Evolutionary conservation across 2,113 vertebrate species (phyloP).

Genomic region (Scophthalmus maximus): DNA sequence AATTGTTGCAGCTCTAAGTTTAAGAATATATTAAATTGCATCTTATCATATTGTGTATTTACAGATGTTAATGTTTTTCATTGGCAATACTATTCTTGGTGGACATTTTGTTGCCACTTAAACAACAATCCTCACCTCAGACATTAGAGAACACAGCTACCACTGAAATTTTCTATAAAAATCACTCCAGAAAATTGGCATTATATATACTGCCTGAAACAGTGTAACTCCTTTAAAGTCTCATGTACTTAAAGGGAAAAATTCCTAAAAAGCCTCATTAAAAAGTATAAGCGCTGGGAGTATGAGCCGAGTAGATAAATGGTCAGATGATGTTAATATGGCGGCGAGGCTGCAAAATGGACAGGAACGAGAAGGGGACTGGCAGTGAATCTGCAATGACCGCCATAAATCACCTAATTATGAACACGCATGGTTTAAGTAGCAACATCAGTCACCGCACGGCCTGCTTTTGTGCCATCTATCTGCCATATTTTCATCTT

Average conservation of each 20-base stretch:
- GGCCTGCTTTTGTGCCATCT: conserved; percentile 70
- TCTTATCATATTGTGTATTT: not conserved
- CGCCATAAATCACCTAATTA: conserved; percentile 84
- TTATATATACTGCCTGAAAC: too few relatives aligned
- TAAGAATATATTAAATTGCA: too few relatives aligned
- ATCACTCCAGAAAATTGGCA: not conserved
- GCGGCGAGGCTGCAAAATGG: conserved; percentile 45
- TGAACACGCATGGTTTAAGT: conserved; percentile 76
- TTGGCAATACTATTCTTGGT: not conserved
- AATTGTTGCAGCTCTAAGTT: too few relatives aligned
- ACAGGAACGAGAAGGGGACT: conserved; percentile 47
- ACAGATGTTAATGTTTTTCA: not conserved
- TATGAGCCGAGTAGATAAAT: conserved; percentile 53
- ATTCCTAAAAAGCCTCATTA: conserved; percentile 64
- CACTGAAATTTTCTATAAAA: not conserved
- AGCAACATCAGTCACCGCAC: conserved; percentile 79
- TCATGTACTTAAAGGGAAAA: too few relatives aligned
- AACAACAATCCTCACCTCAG: not conserved
- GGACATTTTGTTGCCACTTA: not conserved
- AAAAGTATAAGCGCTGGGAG: conserved; percentile 39
- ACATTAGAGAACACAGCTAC: not conserved
- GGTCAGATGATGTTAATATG: conserved; percentile 52
- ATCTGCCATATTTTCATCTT: conserved; percentile 75
- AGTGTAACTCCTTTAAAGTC: too few relatives aligned
- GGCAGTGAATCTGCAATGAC: conserved; percentile 72